Evolutionary conservation across 1,140 invertebrate genomes (phyloP).

Genomic region (Uloborus diversus): DNA sequence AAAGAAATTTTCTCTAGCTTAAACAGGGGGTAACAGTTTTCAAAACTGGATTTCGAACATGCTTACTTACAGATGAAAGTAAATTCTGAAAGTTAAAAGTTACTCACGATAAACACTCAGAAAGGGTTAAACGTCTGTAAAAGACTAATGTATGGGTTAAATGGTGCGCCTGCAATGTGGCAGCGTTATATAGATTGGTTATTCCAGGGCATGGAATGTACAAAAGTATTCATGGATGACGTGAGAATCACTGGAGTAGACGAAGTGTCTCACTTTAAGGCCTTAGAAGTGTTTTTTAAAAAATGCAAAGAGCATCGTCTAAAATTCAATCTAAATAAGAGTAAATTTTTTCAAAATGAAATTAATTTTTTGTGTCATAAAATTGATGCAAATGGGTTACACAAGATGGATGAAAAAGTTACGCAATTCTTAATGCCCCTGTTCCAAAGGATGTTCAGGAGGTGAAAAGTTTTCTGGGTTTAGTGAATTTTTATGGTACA

Average conservation of each 20-base stretch:
- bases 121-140: not conserved
- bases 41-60: not conserved
- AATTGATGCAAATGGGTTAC: no score
- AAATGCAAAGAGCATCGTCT: no score
- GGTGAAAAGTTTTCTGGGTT: conserved; percentile 13
- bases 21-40: not conserved
- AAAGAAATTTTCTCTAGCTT: not conserved
- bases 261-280: not conserved
- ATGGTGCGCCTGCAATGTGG: conserved; percentile 14
- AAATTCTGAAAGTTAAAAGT: conserved; percentile 10
- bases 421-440: not conserved
- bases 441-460: not conserved
- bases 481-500: not conserved
- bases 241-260: not conserved
- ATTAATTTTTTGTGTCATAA: no score
- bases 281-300: no score
- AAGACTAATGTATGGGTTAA: conserved; percentile 16
- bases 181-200: not conserved
- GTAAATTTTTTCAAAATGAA: no score
- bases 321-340: no score
- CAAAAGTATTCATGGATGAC: conserved; percentile 14
- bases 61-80: conserved; percentile 31
- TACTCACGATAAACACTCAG: conserved; percentile 19
- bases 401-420: not conserved
- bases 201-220: conserved; percentile 1